Conservation (phyloP, 2,888 invertebrate species). For the Cantharis rustica region DNA sequence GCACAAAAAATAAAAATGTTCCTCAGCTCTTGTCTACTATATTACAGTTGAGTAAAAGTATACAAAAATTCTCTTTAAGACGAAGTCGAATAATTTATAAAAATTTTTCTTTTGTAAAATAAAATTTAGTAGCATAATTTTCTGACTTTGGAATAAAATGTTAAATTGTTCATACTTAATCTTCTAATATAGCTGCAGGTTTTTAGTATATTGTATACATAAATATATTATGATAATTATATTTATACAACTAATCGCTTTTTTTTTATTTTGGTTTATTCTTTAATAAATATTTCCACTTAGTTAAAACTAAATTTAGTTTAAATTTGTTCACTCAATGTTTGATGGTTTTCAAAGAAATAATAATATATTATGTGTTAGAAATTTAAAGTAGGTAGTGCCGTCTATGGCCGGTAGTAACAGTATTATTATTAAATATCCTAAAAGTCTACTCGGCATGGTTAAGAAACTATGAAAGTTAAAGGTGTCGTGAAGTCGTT, state of each 20-base stretch:
- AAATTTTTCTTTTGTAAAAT: not conserved
- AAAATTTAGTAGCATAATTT: not conserved
- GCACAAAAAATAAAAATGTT: not conserved
- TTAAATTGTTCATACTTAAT: not conserved
- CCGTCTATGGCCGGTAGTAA: too few relatives aligned
- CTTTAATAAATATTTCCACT: not conserved
- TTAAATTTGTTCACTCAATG: not conserved
- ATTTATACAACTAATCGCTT: too few relatives aligned
- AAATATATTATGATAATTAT: too few relatives aligned
- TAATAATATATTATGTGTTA: too few relatives aligned
- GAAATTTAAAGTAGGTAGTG: too few relatives aligned
- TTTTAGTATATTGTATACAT: too few relatives aligned
- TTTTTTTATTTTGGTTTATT: too few relatives aligned
- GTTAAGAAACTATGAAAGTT: too few relatives aligned
- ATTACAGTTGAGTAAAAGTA: not conserved
- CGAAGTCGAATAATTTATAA: not conserved
- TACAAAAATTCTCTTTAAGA: not conserved
- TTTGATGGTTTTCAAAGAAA: too few relatives aligned
- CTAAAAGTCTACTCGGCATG: too few relatives aligned
- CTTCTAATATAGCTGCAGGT: not conserved
- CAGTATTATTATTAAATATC: too few relatives aligned
- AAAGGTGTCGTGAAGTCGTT: too few relatives aligned
- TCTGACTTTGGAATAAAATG: not conserved
- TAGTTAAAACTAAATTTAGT: not conserved
- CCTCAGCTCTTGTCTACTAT: not conserved